These are phyloP conservation scores for Ctenopoma multispine DNA, from an alignment of 2,797 vertebrate genomes.

Conservation along the genomic window DNA sequence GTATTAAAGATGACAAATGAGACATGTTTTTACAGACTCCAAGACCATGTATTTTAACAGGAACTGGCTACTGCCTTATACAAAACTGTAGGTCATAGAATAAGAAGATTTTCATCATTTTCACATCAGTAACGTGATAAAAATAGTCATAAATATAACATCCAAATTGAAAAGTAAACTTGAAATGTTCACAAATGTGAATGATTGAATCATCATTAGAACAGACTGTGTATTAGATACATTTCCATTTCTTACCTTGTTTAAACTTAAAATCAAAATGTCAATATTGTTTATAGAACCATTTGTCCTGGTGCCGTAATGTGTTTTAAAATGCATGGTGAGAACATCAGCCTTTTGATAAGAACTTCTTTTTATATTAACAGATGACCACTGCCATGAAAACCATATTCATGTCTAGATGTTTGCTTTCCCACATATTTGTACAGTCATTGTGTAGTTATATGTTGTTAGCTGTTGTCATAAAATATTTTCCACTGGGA, in stretches of 20 bases:
- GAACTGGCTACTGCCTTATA: slow-evolving; percentile 72
- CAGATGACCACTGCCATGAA: slow-evolving; percentile 75
- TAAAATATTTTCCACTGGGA: slow-evolving; percentile 79
- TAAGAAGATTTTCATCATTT: slow-evolving; percentile 36
- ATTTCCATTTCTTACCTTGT: slow-evolving; percentile 80
- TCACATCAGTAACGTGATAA: slow-evolving; percentile 41
- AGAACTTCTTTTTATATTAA: slow-evolving; percentile 90
- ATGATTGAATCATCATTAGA: slow-evolving; percentile 50
- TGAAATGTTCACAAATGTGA: slow-evolving; percentile 42
- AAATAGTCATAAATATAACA: slow-evolving; percentile 41
- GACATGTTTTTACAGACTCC: slow-evolving; percentile 47
- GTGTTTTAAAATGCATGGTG: slow-evolving; percentile 89
- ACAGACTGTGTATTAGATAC: slow-evolving; percentile 51
- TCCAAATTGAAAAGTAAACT: slow-evolving; percentile 41
- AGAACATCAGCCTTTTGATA: slow-evolving; percentile 83
- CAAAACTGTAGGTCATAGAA: slow-evolving; percentile 62
- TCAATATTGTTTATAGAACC: slow-evolving; percentile 90
- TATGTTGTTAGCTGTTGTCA: slow-evolving; percentile 75
- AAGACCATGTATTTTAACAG: slow-evolving; percentile 64
- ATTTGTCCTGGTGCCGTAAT: slow-evolving; percentile 84
- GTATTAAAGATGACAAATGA: slow-evolving; percentile 47
- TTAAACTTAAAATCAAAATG: slow-evolving; percentile 74
- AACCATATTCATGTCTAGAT: slow-evolving; percentile 45
- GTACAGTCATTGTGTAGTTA: slow-evolving; percentile 79
- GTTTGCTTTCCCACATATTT: slow-evolving; percentile 70